Evolutionary conservation across 1,140 invertebrate genomes (phyloP), one percentile per base, ranked within the genome.

Genomic region (Eueides isabella): DNA sequence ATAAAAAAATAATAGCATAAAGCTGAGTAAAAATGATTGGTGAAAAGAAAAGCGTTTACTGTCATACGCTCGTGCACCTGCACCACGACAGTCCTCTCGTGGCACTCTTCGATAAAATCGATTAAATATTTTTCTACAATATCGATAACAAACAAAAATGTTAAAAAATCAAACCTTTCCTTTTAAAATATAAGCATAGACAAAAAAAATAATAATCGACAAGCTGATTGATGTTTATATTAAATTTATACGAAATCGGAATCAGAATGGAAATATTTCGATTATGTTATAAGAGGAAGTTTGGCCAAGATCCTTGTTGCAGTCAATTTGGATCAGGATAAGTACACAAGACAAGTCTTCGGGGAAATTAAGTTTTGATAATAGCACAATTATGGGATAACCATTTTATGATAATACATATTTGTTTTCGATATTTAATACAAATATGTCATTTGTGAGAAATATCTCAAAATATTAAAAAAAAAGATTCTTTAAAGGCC

Each of bases 341-440:
- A 55, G 44, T 55, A 55, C 44, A 55, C 44, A 26, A 55, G 44
- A 55, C 44, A 55, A 23, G 44, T 55, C 44, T 55, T 55, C 19
- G 19, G 44, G 44, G 44, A 55, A 55, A 55, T 55, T 55, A 26
- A 55, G 19, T 55, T 55, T 26, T 19, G 16, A 55, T 23, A 55
- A 55, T 55, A 9, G 44, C 44, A 55, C 44, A 4, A 55, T 55
- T 55, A 55, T 55, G 44, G 44, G 4, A 55, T 55, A 44, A n/a
- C 14, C n/a, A 44, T 44, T 44, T 44, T 44, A n/a, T 44, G 41
- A 44, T 44, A 48, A 48, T 19, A n/a, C n/a, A n/a, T n/a, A 23
- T 48, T 48, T 48, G 44, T 48, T 7, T 38, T 38, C 11, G 12
- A 38, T 48, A 48, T 48, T 7, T 48, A 23, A 23, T 48, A 48